Base-by-base conservation (phyloP, 2,113 vertebrate genomes). In the Burhinus bistriatus region DNA sequence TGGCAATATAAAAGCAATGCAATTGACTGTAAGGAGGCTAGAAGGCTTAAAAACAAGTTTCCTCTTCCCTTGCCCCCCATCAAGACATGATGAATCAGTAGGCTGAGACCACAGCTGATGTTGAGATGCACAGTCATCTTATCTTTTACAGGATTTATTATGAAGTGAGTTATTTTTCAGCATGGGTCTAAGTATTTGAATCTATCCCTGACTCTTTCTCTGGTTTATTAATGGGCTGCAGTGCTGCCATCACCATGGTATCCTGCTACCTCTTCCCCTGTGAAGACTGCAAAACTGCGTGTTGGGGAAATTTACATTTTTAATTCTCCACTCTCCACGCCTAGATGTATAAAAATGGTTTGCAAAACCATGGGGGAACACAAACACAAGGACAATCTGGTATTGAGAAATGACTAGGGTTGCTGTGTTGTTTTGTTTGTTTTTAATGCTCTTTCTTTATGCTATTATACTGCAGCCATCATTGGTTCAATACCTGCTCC, bases 221-320 rank as follows among this genome's bases (percentile, higher is more conserved):
- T 79, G 36, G 36, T 93, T 94, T 96, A 95, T 95, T 97, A 94
- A 93, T 91, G 93, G 96, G 42, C 66, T 94, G 92, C 79, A 83
- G 85, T 81, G 66, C 83, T 97, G 80, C 81, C 89, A 95, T 96
- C 81, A 90, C 93, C 87, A 95, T 97, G 94, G 93, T 80, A 91
- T 85, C 95, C 84, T 89, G 89, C 85, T 90, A 79, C 87, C 75
- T 88, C 83, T 97, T 94, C 66, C 61, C 34, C 58, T 87, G 49
- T 72, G 89, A 93, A 95, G 91, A 32, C 49, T 79, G 81, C 32
- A 92, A 68, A 93, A 65, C 71, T 0, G 38, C 69, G 44, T 52
- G 85, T 87, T 72, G 93, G 84, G 68, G 44, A 96, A 97, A 95
- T 95, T 87, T 96, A 96, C 87, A 91, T 97, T 93, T 93, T 97